These are phyloP conservation scores for Probosciger aterrimus DNA, from an alignment of 2,113 vertebrate species.

Conservation along the genomic window DNA sequence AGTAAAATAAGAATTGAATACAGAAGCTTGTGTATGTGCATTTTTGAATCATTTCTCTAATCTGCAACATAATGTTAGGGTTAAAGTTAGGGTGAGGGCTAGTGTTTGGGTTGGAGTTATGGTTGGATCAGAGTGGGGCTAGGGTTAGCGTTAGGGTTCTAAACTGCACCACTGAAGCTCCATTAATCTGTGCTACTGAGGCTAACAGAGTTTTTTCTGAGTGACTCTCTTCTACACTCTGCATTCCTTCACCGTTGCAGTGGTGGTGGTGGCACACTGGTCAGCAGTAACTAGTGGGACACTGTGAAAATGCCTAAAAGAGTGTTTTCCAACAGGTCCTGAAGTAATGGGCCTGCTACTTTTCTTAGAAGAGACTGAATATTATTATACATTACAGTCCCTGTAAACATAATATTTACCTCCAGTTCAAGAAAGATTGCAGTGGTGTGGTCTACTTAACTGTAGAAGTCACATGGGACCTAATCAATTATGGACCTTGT, in stretches of 20 bases:
- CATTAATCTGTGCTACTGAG: too few relatives aligned
- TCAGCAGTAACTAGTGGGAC: neutral
- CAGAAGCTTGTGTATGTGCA: neutral
- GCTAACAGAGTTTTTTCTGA: neutral
- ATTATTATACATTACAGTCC: neutral
- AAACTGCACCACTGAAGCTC: neutral
- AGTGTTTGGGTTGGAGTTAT: neutral
- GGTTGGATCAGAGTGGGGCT: neutral
- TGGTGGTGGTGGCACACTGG: neutral
- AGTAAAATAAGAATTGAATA: neutral
- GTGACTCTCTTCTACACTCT: neutral
- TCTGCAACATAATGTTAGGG: neutral
- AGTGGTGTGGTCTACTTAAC: neutral
- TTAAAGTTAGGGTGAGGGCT: neutral
- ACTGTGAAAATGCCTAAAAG: neutral
- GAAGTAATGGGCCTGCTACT: neutral
- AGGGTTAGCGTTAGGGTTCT: neutral
- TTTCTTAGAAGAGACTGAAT: neutral
- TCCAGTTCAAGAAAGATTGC: neutral
- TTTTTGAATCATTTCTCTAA: neutral
- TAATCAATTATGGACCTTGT: neutral
- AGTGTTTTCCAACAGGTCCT: neutral
- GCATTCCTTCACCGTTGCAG: neutral
- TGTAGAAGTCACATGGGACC: neutral
- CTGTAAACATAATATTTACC: neutral